phyloP scores from a whole-genome alignment of 2,113 vertebrate genomes.

The Fregetta grallaria region DNA sequence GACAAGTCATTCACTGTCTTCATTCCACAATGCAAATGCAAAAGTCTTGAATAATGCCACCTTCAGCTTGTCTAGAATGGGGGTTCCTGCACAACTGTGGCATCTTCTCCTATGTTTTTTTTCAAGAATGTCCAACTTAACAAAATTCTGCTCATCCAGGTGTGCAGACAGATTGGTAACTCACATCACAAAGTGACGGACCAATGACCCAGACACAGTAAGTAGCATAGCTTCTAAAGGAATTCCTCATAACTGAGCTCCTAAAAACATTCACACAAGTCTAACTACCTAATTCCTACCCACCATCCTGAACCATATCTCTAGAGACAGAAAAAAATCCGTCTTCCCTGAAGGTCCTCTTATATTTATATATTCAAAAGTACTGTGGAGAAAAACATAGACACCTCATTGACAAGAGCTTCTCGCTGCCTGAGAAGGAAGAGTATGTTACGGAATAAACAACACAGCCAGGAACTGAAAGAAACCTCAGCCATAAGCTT shows the following conservation, averaged over 20 bases:
- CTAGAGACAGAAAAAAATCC: not conserved
- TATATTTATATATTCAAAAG: not conserved
- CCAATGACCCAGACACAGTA: not conserved
- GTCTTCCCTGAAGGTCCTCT: not conserved
- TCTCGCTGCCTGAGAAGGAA: not conserved
- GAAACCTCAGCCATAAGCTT: not conserved
- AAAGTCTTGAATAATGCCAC: not conserved
- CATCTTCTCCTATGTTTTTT: not conserved
- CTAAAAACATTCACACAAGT: not conserved
- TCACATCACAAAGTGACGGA: not conserved
- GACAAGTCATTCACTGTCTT: not conserved
- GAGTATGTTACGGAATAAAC: not conserved
- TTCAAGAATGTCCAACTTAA: not conserved
- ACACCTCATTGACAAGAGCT: not conserved
- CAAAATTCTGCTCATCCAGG: not conserved
- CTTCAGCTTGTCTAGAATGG: not conserved
- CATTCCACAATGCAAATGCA: not conserved
- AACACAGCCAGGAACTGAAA: not conserved
- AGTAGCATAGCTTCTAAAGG: not conserved
- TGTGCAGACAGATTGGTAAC: not conserved
- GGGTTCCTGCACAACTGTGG: not conserved
- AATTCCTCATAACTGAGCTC: not conserved
- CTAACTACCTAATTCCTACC: not conserved
- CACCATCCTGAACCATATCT: not conserved
- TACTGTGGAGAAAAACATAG: not conserved